Conservation (phyloP, 2,113 vertebrate species). For the Catharus bicknelli region DNA sequence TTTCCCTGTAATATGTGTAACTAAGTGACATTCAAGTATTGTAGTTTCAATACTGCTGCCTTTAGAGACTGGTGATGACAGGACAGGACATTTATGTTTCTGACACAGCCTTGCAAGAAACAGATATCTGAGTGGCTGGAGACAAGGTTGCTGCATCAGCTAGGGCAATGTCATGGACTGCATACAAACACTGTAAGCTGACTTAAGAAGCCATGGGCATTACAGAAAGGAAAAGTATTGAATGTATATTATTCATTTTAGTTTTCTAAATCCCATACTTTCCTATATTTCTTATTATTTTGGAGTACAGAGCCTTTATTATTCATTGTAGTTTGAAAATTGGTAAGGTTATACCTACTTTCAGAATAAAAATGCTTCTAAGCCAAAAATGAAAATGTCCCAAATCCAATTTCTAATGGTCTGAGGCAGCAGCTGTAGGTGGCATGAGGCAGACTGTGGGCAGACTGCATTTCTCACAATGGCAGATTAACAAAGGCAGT, state of each 20-base stretch:
- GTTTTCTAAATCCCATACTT: background rate
- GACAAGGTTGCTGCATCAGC: background rate
- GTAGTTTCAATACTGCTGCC: background rate
- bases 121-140: background rate
- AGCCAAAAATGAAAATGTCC: background rate
- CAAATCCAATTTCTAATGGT: background rate
- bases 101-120: background rate
- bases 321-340: background rate
- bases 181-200: background rate
- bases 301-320: background rate
- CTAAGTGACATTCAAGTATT: background rate
- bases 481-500: background rate
- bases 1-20: background rate
- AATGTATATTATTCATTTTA: background rate
- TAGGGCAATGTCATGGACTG: background rate
- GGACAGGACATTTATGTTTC: background rate
- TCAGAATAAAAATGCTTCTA: background rate
- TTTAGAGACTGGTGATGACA: background rate
- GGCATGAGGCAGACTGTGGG: accelerated
- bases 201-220: background rate
- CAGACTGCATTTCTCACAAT: background rate
- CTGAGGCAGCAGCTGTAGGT: background rate
- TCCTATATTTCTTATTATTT: background rate
- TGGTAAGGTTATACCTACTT: background rate
- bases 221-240: background rate